Evolutionary conservation across 2,888 invertebrate genomes (phyloP).

Genomic region (Drosophila antonietae): DNA sequence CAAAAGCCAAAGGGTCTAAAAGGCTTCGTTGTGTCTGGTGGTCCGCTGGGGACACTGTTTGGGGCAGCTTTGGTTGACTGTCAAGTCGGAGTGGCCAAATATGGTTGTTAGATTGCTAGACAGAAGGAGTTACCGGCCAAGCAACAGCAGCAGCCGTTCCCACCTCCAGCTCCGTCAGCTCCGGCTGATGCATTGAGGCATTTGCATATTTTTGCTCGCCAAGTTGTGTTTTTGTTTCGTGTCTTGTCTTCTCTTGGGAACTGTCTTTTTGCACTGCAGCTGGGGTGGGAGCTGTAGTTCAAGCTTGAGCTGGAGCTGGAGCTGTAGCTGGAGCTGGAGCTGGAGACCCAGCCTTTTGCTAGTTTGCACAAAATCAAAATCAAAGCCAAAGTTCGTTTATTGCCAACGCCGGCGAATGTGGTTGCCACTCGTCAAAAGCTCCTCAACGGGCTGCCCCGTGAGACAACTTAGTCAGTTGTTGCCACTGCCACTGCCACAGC

Average conservation of each 20-base stretch:
- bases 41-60: constrained; percentile 35
- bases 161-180: constrained; percentile 9
- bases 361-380: constrained; percentile 62
- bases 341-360: constrained; percentile 47
- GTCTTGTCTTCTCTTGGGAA: constrained; percentile 69
- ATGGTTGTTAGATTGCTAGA: constrained; percentile 74
- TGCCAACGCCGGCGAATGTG: constrained; percentile 42
- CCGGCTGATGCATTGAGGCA: constrained; percentile 26
- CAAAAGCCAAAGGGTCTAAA: constrained; percentile 26
- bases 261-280: constrained; percentile 66
- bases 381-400: constrained; percentile 71
- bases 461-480: constrained; percentile 65
- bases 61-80: constrained; percentile 71
- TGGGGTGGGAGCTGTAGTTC: constrained; percentile 9
- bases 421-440: constrained; percentile 58
- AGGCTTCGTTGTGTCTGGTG: constrained; percentile 39
- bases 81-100: constrained; percentile 76
- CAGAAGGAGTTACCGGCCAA: constrained; percentile 31
- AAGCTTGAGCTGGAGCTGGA: constrained; percentile 17
- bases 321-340: constrained; percentile 13
- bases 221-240: constrained; percentile 57
- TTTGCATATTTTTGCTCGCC: constrained; percentile 62
- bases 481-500: constrained; percentile 21
- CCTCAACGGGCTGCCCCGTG: constrained; percentile 58
- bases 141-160: constrained; percentile 6